Evolutionary conservation across 2,797 vertebrate genomes (phyloP), one percentile per base, ranked within the genome.

Genomic region (Rhinophrynus dorsalis): DNA sequence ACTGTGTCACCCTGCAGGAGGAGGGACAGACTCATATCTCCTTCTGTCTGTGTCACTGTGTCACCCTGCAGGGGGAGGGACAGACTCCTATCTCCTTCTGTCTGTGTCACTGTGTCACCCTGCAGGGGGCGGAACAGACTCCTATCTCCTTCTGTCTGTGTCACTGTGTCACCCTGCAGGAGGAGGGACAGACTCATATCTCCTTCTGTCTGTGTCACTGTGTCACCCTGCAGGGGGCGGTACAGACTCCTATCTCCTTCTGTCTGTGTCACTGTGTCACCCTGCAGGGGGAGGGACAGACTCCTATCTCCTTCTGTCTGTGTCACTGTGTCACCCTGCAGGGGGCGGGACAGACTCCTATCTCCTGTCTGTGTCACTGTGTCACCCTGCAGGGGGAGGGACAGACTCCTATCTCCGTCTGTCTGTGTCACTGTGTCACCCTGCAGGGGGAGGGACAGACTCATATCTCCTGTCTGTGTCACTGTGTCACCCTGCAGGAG

Each of bases 81-180:
- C n/a, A n/a, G n/a, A n/a, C n/a, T n/a, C n/a, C n/a, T n/a, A 59
- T 17, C 24, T n/a, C 38, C 11, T 13, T 20, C 56, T 58, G 8
- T 60, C 57, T 29, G 59, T 62, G 15, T 62, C 24, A 21, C 42
- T n/a, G n/a, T n/a, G n/a, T n/a, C n/a, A n/a, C n/a, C n/a, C 30
- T 12, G 3, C 42, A 24, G n/a, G 59, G 60, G 45, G 21, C 17
- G 20, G 29, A 8, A 17, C 30, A 21, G 6, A n/a, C n/a, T n/a
- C n/a, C n/a, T n/a, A n/a, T n/a, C n/a, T n/a, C n/a, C n/a, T n/a
- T n/a, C n/a, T n/a, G n/a, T n/a, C n/a, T n/a, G n/a, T n/a, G n/a
- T n/a, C n/a, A n/a, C 38, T n/a, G n/a, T n/a, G n/a, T n/a, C n/a
- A n/a, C n/a, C 38, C 57, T 21, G 15, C 27, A 18, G 40, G 38